Percentiles rank a stretch among this genome's conserved stretches.
These are phyloP conservation scores for Microplitis manilae DNA, from an alignment of 2,888 invertebrate genomes.

Conservation along the genomic window DNA sequence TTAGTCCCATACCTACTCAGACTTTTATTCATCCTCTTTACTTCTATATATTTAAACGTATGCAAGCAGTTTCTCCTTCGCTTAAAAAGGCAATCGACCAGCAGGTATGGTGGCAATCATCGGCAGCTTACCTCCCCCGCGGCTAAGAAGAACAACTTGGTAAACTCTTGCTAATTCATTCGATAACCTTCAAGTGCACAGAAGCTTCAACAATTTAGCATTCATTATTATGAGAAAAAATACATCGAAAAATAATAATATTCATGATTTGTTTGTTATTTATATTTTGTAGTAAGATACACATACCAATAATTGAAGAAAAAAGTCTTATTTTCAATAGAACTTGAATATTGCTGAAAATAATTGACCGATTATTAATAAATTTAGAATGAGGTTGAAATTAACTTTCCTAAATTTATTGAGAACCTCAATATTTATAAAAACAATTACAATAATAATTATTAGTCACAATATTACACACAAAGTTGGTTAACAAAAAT, in stretches of 20 bases:
- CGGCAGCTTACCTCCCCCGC: background rate
- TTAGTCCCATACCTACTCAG: constrained; percentile 24
- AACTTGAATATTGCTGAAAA: no score
- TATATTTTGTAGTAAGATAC: background rate
- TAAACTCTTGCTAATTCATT: background rate
- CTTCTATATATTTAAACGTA: constrained; percentile 33
- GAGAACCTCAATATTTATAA: no score
- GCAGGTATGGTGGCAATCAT: background rate
- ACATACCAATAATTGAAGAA: no score
- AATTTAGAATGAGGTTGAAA: no score
- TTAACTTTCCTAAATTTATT: no score
- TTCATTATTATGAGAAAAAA: background rate
- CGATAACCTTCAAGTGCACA: background rate
- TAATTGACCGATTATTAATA: no score
- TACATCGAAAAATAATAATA: no score
- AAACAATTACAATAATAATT: no score
- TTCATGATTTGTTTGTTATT: background rate
- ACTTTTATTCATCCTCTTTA: constrained; percentile 28
- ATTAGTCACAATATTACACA: no score
- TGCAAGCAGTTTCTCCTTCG: constrained; percentile 24
- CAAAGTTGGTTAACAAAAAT: no score
- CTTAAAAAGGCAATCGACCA: constrained; percentile 19
- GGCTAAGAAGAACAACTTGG: constrained; percentile 1
- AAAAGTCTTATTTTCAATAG: no score
- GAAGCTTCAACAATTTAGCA: background rate